Percentiles rank a stretch among this genome's conserved stretches.
phyloP scores from a whole-genome alignment of 2,113 vertebrate genomes.

The Grantiella picta region DNA sequence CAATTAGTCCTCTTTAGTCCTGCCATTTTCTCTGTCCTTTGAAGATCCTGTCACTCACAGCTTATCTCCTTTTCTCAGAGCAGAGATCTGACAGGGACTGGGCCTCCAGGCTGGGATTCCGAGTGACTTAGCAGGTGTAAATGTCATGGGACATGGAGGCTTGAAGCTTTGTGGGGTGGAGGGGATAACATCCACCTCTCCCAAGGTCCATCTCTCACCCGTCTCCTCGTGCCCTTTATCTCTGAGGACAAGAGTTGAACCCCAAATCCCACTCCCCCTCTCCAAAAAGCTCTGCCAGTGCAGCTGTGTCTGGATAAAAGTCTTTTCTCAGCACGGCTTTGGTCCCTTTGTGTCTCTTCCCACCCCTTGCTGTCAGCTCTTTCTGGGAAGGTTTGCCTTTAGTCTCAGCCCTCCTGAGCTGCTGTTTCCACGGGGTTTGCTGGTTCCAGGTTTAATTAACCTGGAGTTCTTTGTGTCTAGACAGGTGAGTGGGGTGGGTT shows the following conservation, averaged over 20 bases:
- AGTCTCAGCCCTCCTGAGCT: neutral
- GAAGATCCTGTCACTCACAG: neutral
- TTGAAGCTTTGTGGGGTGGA: neutral
- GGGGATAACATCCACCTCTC: neutral
- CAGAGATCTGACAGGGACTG: neutral
- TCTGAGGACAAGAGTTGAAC: neutral
- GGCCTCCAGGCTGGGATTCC: neutral
- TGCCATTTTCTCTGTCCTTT: neutral
- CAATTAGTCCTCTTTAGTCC: neutral
- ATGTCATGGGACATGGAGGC: neutral
- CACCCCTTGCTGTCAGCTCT: neutral
- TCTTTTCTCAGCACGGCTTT: accelerated
- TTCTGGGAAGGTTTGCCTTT: neutral
- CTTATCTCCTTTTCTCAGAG: neutral
- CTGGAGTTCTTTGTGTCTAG: neutral
- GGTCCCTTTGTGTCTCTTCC: neutral
- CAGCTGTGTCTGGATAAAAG: neutral
- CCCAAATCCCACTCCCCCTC: neutral
- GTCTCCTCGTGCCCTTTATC: neutral
- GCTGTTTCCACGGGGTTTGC: neutral
- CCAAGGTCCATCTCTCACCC: neutral
- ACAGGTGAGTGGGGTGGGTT: neutral
- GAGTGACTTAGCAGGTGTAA: neutral
- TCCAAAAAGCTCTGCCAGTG: neutral
- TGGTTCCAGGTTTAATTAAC: neutral